These are phyloP conservation scores for Xestobium rufovillosum DNA, from an alignment of 2,888 invertebrate species.

Conservation along the genomic window DNA sequence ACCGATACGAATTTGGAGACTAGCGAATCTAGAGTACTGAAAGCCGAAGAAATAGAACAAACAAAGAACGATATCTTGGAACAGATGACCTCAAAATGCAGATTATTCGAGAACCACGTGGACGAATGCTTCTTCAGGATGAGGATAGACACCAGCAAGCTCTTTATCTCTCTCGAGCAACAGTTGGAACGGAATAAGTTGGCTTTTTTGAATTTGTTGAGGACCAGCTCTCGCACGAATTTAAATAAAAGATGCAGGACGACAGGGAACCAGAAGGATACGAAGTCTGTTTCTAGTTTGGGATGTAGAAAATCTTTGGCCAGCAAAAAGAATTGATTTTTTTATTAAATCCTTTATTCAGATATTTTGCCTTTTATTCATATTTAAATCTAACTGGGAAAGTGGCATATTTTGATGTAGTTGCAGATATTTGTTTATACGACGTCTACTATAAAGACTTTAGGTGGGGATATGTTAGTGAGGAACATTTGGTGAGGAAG, in stretches of 20 bases:
- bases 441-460: slow-evolving; percentile 28
- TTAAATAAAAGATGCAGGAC: too few relatives aligned
- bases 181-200: background rate
- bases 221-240: too few relatives aligned
- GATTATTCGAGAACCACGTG: background rate
- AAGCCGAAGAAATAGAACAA: background rate
- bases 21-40: background rate
- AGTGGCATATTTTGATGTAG: too few relatives aligned
- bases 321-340: too few relatives aligned
- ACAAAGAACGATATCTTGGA: background rate
- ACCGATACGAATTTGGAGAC: background rate
- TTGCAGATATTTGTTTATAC: slow-evolving; percentile 23
- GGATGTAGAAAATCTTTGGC: too few relatives aligned
- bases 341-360: too few relatives aligned
- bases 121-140: slow-evolving; percentile 23
- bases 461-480: slow-evolving; percentile 27
- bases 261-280: too few relatives aligned
- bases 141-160: slow-evolving; percentile 26
- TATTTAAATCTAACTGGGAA: too few relatives aligned
- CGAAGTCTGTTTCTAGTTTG: too few relatives aligned
- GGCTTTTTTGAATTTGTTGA: too few relatives aligned
- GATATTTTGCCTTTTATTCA: too few relatives aligned
- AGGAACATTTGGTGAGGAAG: slow-evolving; percentile 20
- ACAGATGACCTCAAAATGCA: background rate
- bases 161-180: slow-evolving; percentile 28